A percentile compares a stretch with the other conserved stretches of the same genome.
Evolutionary conservation across 2,113 vertebrate genomes (phyloP).

Genomic region (Gymnobelideus leadbeateri): DNA sequence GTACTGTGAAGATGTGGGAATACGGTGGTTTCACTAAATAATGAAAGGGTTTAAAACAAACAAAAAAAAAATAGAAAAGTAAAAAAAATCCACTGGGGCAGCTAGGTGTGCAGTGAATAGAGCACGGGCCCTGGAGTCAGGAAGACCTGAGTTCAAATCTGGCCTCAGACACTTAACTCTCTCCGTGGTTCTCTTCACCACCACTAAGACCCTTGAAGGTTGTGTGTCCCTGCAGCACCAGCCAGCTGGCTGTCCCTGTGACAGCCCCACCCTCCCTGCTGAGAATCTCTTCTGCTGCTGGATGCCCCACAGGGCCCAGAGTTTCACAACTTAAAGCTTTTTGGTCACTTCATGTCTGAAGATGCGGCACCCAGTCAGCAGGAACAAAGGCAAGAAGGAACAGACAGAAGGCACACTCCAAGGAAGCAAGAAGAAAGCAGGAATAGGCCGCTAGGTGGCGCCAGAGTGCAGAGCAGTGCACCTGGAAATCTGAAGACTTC

Average conservation of each 20-base stretch:
- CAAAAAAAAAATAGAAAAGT: no score
- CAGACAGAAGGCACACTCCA: neutral
- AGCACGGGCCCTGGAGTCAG: no score
- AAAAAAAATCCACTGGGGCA: no score
- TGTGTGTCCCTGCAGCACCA: no score
- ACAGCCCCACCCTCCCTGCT: neutral
- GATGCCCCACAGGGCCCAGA: neutral
- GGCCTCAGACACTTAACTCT: no score
- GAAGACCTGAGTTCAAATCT: no score
- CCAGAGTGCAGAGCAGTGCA: no score
- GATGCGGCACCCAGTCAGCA: neutral
- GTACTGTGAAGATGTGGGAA: neutral
- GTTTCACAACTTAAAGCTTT: neutral
- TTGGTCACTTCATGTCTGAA: neutral
- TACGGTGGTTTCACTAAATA: neutral
- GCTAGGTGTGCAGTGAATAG: no score
- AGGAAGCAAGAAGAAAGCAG: neutral
- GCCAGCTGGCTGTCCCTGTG: neutral
- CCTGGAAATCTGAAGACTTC: no score
- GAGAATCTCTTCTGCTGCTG: neutral
- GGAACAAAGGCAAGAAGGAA: neutral
- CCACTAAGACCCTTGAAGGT: no score
- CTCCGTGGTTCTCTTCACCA: neutral
- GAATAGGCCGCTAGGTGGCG: no score
- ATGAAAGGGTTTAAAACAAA: neutral